Evolutionary conservation across 2,113 vertebrate species (phyloP).

Genomic region (Crotophaga sulcirostris): DNA sequence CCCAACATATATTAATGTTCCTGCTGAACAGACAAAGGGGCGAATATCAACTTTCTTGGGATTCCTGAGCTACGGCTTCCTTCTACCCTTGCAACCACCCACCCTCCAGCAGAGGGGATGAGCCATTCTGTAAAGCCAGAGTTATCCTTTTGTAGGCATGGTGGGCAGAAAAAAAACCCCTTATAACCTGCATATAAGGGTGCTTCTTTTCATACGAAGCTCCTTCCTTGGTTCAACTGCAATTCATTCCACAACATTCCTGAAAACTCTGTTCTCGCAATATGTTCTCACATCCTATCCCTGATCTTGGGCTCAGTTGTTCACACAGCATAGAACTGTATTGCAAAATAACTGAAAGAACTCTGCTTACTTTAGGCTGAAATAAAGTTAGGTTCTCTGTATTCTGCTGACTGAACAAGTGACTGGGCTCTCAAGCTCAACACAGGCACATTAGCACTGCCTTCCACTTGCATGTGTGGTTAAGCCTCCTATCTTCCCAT

Average conservation of each 20-base stretch:
- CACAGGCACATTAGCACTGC: background rate
- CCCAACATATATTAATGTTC: accelerated
- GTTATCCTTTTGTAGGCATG: background rate
- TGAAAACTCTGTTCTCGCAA: background rate
- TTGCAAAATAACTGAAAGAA: background rate
- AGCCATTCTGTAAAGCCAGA: background rate
- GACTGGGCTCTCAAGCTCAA: background rate
- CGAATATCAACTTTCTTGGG: background rate
- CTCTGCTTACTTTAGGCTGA: background rate
- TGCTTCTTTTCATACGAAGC: background rate
- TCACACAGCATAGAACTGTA: background rate
- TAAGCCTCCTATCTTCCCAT: background rate
- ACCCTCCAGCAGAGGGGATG: background rate
- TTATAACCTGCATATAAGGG: background rate
- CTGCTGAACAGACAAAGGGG: background rate
- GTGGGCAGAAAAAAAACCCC: background rate
- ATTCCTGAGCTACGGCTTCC: background rate
- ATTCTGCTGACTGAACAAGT: background rate
- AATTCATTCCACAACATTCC: background rate
- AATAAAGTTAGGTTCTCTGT: background rate
- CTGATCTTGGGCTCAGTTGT: background rate
- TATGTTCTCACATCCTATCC: background rate
- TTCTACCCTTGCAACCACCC: background rate
- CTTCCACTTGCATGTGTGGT: background rate
- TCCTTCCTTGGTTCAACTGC: background rate